Conservation (phyloP, 2,113 vertebrate species). For the Tragelaphus strepsiceros region DNA sequence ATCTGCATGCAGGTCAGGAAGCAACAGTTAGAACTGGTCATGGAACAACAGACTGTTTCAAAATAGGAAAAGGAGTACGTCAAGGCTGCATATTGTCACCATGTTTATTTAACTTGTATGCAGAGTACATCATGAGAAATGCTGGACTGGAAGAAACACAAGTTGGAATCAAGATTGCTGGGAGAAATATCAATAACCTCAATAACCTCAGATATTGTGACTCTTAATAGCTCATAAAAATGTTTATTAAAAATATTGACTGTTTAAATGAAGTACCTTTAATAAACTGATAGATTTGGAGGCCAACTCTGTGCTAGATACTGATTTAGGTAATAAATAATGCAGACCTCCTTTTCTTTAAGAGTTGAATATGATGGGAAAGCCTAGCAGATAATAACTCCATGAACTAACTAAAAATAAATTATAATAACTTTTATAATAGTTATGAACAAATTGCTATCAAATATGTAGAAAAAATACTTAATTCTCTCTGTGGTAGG, state of each 20-base stretch:
- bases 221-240: background rate
- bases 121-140: too few species aligned
- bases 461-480: background rate
- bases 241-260: background rate
- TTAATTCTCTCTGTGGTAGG: background rate
- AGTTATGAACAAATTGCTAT: background rate
- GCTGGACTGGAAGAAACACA: too few species aligned
- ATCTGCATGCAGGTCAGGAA: too few species aligned
- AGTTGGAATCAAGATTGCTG: too few species aligned
- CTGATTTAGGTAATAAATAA: background rate
- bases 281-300: background rate
- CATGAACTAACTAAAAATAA: background rate
- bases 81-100: too few species aligned
- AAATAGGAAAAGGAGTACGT: too few species aligned
- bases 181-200: too few species aligned
- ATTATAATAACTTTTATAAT: background rate
- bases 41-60: too few species aligned
- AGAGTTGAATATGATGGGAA: background rate
- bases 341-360: background rate
- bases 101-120: too few species aligned
- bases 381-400: background rate
- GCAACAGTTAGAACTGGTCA: too few species aligned
- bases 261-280: conserved; percentile 9
- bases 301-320: background rate
- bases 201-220: too few species aligned